A percentile compares a stretch with the other conserved stretches of the same genome.
phyloP scores from a whole-genome alignment of 2,888 invertebrate species.

The Ectemnius continuus region DNA sequence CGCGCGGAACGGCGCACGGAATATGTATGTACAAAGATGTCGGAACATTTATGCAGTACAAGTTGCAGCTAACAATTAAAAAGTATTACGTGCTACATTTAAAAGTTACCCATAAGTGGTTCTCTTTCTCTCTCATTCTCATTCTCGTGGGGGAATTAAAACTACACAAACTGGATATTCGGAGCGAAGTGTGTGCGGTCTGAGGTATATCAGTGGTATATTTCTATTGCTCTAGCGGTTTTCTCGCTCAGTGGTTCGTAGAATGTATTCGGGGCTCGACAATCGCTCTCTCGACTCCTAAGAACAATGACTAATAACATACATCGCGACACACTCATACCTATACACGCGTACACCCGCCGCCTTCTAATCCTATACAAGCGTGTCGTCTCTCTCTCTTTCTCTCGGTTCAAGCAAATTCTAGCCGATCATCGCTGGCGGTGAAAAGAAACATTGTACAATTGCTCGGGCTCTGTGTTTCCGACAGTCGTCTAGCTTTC shows the following conservation, averaged over 20 bases:
- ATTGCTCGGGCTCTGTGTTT: too few species aligned
- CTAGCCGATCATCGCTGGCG: too few species aligned
- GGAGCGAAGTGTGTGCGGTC: slow-evolving; percentile 53
- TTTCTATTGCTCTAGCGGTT: slow-evolving; percentile 52
- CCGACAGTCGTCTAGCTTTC: too few species aligned
- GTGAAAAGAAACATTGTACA: too few species aligned
- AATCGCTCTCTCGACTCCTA: too few species aligned
- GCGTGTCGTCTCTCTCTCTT: too few species aligned
- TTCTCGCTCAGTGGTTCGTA: slow-evolving; percentile 1
- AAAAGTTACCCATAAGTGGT: slow-evolving; percentile 63
- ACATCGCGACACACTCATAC: too few species aligned
- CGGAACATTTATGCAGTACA: slow-evolving; percentile 67
- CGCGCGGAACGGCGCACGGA: slow-evolving; percentile 58
- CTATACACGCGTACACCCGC: too few species aligned
- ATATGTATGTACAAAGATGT: slow-evolving; percentile 67
- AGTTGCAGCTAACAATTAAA: slow-evolving; percentile 66
- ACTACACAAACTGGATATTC: slow-evolving; percentile 45
- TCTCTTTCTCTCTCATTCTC: slow-evolving; percentile 20
- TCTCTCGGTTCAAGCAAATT: too few species aligned
- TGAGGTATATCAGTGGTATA: slow-evolving; percentile 66
- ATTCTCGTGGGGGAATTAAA: slow-evolving; percentile 31
- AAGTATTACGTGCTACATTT: slow-evolving; percentile 63
- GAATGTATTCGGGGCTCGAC: too few species aligned
- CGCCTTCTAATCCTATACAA: too few species aligned
- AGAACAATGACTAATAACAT: too few species aligned